A percentile compares a stretch with the other conserved stretches of the same genome.
phyloP scores from a whole-genome alignment of 2,113 vertebrate species.

The Sinosuthora webbiana region DNA sequence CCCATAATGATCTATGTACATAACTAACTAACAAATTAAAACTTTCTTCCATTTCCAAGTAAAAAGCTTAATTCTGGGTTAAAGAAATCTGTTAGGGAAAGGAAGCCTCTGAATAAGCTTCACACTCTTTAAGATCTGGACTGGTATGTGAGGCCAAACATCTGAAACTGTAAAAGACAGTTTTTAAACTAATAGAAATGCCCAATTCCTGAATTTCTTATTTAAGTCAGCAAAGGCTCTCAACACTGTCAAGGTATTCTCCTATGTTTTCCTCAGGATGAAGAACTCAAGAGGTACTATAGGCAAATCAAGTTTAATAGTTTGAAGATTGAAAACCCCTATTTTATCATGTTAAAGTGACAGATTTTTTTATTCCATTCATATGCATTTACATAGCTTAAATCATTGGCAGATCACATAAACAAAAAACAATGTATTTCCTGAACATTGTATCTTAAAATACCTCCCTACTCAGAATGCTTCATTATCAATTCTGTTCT shows the following conservation, averaged over 20 bases:
- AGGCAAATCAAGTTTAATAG: neutral
- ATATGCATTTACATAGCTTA: neutral
- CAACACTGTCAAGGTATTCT: neutral
- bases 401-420: neutral
- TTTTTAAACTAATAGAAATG: neutral
- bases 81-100: neutral
- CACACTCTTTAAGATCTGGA: neutral
- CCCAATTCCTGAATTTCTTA: neutral
- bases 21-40: neutral
- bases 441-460: neutral
- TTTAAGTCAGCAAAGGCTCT: neutral
- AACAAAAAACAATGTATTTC: neutral
- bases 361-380: neutral
- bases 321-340: neutral
- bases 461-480: neutral
- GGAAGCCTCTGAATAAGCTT: neutral
- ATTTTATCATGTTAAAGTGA: neutral
- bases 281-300: neutral
- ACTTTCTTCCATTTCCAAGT: neutral
- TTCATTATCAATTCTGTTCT: neutral
- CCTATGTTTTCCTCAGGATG: neutral
- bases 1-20: neutral
- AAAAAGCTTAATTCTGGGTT: neutral
- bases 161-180: neutral
- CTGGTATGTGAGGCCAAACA: neutral